These are phyloP conservation scores for Copidosoma floridanum DNA, from an alignment of 1,140 invertebrate species.

Conservation along the genomic window DNA sequence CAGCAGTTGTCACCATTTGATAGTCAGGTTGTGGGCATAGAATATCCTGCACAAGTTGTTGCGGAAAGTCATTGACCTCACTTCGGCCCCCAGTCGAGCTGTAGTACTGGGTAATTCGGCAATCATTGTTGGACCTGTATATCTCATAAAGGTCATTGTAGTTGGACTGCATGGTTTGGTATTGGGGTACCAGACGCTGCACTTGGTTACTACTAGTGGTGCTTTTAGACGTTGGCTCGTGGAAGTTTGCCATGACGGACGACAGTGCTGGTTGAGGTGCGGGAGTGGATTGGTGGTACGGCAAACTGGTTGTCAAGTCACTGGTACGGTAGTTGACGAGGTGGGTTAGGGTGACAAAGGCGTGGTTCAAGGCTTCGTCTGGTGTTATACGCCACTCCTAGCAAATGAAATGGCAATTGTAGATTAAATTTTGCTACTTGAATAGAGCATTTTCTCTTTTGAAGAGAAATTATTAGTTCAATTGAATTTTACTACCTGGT, in stretches of 20 bases:
- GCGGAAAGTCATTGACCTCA: slow-evolving; percentile 69
- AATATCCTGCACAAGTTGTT: slow-evolving; percentile 87
- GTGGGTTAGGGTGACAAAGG: slow-evolving; percentile 90
- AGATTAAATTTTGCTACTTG: not conserved
- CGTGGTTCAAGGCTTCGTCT: slow-evolving; percentile 91
- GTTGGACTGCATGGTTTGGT: slow-evolving; percentile 58
- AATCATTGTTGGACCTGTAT: slow-evolving; percentile 73
- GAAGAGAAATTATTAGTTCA: not conserved
- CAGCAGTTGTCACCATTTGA: slow-evolving; percentile 63
- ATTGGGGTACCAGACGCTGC: slow-evolving; percentile 65
- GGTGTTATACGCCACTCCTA: slow-evolving; percentile 91
- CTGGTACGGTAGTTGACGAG: slow-evolving; percentile 85
- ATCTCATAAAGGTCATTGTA: slow-evolving; percentile 83
- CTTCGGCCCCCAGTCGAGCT: slow-evolving; percentile 50
- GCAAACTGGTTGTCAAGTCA: slow-evolving; percentile 60
- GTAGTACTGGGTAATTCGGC: slow-evolving; percentile 64
- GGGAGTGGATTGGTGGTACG: slow-evolving; percentile 59
- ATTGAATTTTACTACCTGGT: slow-evolving; percentile 76
- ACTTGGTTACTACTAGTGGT: slow-evolving; percentile 87
- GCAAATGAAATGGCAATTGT: not conserved
- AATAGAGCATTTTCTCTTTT: not conserved
- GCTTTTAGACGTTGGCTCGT: slow-evolving; percentile 75
- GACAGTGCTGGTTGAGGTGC: slow-evolving; percentile 64
- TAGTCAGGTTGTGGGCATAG: slow-evolving; percentile 82
- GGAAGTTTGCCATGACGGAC: slow-evolving; percentile 64